Base-by-base conservation (phyloP, 2,797 vertebrate genomes). In the Petrocephalus sullivani region DNA sequence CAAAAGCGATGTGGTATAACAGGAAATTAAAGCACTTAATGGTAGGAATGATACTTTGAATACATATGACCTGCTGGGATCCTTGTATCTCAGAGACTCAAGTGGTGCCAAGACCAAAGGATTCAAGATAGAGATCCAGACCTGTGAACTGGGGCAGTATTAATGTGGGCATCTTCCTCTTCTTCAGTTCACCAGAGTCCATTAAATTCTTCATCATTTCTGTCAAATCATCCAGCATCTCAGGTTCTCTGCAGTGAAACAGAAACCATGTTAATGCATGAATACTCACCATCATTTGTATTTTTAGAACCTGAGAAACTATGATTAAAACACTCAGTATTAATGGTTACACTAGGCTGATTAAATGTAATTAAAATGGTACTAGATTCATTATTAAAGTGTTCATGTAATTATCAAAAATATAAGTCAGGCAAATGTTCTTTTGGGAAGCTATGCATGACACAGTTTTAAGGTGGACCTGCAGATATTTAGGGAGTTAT, bases 351-450 rank as follows among this genome's bases (percentile, higher is more conserved):
- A 71, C 64, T 71, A 71, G 64, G 64, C 64, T 71, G 64, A 37
- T 33, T 71, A 71, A 71, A 71, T 33, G 64, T 71, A 71, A 71
- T 71, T 71, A 71, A 71, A 71, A 37, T 71, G 64, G 64, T 71
- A 71, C 28, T 71, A 37, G 64, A 71, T 71, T 71, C 64, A 71
- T 71, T 71, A 71, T 71, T 71, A 71, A 71, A 78, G 71, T 78
- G 37, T 46, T 78, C 37, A 46, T 33, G 71, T 9, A 71, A 71
- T 71, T 71, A 71, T 71, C 64, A 71, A 71, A 33, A 71, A 71
- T 71, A 71, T 46, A 78, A 41, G 71, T 46, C 71, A 78, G 14
- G 7, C 37, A 78, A 19, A 78, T 46, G 71, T 78, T 78, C 37
- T 46, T 41, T n/a, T n/a, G 14, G 71, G 71, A 71, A 78, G 71